These are phyloP conservation scores for Sebastes iracundus DNA, from an alignment of 2,797 vertebrate genomes.

Conservation along the genomic window DNA sequence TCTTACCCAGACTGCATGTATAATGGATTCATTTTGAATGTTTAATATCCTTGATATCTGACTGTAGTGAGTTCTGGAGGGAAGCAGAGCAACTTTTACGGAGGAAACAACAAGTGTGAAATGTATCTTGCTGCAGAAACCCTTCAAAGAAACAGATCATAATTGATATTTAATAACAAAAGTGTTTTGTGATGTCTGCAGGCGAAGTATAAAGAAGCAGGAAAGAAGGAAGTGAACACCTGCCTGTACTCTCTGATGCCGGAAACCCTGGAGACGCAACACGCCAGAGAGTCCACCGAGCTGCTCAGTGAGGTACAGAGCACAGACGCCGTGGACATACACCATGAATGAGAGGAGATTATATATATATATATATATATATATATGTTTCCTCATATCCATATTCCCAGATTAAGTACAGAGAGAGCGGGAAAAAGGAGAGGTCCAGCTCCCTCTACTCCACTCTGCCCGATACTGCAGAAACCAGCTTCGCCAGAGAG, in stretches of 20 bases:
- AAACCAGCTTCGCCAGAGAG: slow-evolving; percentile 53
- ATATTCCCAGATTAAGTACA: slow-evolving; percentile 25
- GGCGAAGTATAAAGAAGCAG: slow-evolving; percentile 89
- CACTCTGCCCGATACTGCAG: slow-evolving; percentile 43
- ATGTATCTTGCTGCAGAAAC: background rate
- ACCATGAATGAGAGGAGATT: too few relatives aligned
- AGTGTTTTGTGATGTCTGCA: slow-evolving; percentile 44
- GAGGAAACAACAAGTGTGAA: too few relatives aligned
- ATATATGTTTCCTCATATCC: too few relatives aligned
- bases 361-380: background rate
- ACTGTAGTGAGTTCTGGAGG: background rate
- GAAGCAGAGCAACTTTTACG: too few relatives aligned
- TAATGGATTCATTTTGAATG: background rate
- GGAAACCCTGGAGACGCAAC: slow-evolving; percentile 86
- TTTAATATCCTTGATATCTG: background rate
- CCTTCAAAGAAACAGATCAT: background rate
- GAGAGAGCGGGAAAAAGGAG: slow-evolving; percentile 23
- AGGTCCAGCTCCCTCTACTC: slow-evolving; percentile 48
- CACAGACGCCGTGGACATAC: too few relatives aligned
- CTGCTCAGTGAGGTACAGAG: slow-evolving; percentile 88
- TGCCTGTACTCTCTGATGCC: slow-evolving; percentile 86
- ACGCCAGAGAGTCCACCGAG: slow-evolving; percentile 82
- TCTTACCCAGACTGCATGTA: background rate
- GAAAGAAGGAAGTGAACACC: slow-evolving; percentile 79
- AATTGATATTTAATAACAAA: background rate